Base-by-base conservation (phyloP, 2,797 vertebrate genomes). In the Sebastes trivittatus region DNA sequence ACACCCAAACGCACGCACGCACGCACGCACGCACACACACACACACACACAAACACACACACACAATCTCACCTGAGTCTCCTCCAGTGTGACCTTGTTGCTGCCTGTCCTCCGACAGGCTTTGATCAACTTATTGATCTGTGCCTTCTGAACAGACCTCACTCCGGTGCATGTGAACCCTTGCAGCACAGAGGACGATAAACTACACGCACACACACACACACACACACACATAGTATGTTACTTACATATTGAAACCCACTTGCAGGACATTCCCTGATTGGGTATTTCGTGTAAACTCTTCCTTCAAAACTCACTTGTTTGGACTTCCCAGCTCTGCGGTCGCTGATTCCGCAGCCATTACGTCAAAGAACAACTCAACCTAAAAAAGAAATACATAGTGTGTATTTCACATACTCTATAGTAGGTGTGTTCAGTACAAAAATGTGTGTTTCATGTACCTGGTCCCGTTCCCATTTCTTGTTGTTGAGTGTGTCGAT, bases 121-220 rank as follows among this genome's bases (percentile, higher is more conserved):
- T 69, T 14, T 89, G 75, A 96, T 63, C 80, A 96, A 88, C 2
- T 4, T 89, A 22, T 60, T 88, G 66, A 94, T 46, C 64, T 94
- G 91, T 1, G 0, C 0, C 0, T 0, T 62, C 9, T 18, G 0
- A 23, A 95, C 7, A 0, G 2, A 66, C 62, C 85, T 81, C 65
- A 95, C 91, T 2, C 80, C 59, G 0, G 93, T 94, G 75, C 95
- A 95, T 0, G 92, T 95, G 88, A 96, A 96, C 6, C 96, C 96
- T 90, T 96, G 95, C 52, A 96, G 88, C 60, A 95, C 82, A 29
- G 85, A 84, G 30, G 94, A 94, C 0, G 96, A 95, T 72, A 96
- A 78, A 59, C 95, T 96, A 46, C 61, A 72, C 32, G 60, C 25
- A 72, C 32, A 64, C 25, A 88, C 23, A 84, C 25, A 78, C 36